phyloP scores from a whole-genome alignment of 2,888 invertebrate species.

The Venusia cambrica region DNA sequence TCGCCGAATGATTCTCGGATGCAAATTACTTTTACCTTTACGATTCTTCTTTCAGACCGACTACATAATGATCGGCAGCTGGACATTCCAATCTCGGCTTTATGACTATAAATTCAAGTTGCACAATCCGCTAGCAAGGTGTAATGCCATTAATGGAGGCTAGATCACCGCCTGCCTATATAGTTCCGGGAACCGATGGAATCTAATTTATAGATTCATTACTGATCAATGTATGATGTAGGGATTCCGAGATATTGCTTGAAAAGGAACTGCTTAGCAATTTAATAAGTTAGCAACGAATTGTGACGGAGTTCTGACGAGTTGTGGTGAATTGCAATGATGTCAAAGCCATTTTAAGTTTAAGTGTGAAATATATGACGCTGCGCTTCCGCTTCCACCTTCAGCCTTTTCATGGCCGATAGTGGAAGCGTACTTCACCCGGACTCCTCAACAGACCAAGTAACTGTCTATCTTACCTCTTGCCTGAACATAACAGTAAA shows the following conservation, averaged over 20 bases:
- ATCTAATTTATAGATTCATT: constrained; percentile 30
- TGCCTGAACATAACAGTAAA: too few relatives aligned
- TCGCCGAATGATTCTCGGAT: constrained; percentile 49
- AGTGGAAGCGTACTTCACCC: too few relatives aligned
- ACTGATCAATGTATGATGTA: constrained; percentile 25
- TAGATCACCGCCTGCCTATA: constrained; percentile 29
- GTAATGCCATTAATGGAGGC: constrained; percentile 34
- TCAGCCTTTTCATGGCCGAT: too few relatives aligned
- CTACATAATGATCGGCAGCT: constrained; percentile 39
- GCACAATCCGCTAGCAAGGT: not conserved
- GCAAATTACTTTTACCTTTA: constrained; percentile 74
- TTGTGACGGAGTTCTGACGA: not conserved
- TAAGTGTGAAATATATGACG: too few relatives aligned
- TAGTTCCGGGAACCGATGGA: constrained; percentile 38
- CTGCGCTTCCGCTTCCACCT: too few relatives aligned
- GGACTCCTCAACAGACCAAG: too few relatives aligned
- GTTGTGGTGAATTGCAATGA: too few relatives aligned
- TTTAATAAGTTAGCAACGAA: not conserved
- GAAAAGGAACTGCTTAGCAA: constrained; percentile 1
- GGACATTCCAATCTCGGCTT: constrained; percentile 34
- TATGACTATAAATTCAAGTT: constrained; percentile 17
- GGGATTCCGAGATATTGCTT: constrained; percentile 9
- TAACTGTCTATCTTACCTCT: too few relatives aligned
- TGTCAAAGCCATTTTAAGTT: too few relatives aligned
- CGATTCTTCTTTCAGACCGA: constrained; percentile 52